Evolutionary conservation across 35 echinoderm and acorn worm genomes (phyloP).

Genomic region (Eucidaris tribuloides): DNA sequence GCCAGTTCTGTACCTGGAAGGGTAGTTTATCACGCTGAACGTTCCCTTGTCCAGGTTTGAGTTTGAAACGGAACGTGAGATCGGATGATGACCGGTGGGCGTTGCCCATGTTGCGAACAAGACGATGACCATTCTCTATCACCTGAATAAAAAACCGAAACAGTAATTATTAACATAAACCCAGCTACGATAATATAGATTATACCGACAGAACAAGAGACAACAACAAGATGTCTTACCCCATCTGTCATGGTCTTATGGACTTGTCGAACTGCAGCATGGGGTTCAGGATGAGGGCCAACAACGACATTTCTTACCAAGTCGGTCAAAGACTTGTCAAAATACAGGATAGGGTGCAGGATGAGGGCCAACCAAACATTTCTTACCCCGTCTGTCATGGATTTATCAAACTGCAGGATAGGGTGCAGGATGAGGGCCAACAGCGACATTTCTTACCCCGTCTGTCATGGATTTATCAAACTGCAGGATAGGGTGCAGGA

Average conservation of each 20-base stretch:
- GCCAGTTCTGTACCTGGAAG: conserved; percentile 69
- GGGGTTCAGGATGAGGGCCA: background rate
- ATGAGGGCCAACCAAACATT: too few species aligned
- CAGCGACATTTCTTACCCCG: too few species aligned
- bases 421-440: too few species aligned
- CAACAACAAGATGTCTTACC: background rate
- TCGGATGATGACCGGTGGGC: conserved; percentile 43
- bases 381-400: too few species aligned
- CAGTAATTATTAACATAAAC: background rate
- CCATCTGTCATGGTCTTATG: too few species aligned
- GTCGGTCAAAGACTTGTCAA: too few species aligned
- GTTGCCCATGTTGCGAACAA: conserved; percentile 44
- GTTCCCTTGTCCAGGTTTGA: conserved; percentile 5
- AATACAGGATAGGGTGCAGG: too few species aligned
- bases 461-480: too few species aligned
- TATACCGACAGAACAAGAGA: background rate
- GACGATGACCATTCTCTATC: conserved; percentile 27
- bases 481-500: too few species aligned
- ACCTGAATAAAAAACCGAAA: background rate
- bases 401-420: too few species aligned
- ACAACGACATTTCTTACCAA: too few species aligned
- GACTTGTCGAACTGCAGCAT: background rate
- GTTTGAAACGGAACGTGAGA: conserved; percentile 54
- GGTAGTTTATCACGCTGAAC: conserved; percentile 7
- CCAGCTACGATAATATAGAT: background rate